Conservation (phyloP, 2,888 invertebrate genomes). For the Boloria euphrosyne region DNA sequence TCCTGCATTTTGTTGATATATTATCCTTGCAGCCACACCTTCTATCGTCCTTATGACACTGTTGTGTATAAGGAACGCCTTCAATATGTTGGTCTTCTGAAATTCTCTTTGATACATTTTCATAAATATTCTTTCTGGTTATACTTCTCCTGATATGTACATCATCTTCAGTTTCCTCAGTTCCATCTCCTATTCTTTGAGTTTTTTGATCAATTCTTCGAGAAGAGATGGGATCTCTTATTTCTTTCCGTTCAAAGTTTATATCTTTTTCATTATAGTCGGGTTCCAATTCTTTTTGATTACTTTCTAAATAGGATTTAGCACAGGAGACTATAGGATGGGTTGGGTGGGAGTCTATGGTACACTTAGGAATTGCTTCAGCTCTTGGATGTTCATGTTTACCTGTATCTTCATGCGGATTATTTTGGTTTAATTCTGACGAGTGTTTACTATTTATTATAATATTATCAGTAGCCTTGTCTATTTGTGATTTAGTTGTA, state of each 20-base stretch:
- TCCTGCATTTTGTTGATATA: conserved; percentile 20
- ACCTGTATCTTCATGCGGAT: not conserved
- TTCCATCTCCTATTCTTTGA: not conserved
- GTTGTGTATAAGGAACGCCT: not conserved
- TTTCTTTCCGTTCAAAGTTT: not conserved
- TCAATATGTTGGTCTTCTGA: not conserved
- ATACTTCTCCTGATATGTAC: not conserved
- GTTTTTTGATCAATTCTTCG: too few species aligned
- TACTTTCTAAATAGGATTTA: not conserved
- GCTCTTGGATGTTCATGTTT: not conserved
- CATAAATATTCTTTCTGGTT: not conserved
- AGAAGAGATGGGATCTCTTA: not conserved
- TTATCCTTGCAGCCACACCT: conserved; percentile 26
- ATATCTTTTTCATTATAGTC: not conserved
- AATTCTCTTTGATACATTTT: not conserved
- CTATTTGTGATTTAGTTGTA: conserved; percentile 12
- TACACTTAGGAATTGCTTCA: not conserved
- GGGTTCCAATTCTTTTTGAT: not conserved
- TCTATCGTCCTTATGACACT: conserved; percentile 6
- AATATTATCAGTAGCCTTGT: not conserved
- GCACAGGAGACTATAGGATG: not conserved
- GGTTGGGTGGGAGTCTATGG: not conserved
- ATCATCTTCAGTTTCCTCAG: not conserved
- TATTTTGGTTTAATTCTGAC: too few species aligned
- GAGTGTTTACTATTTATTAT: not conserved